phyloP scores from a whole-genome alignment of 2,113 vertebrate genomes.

The Chauna torquata region DNA sequence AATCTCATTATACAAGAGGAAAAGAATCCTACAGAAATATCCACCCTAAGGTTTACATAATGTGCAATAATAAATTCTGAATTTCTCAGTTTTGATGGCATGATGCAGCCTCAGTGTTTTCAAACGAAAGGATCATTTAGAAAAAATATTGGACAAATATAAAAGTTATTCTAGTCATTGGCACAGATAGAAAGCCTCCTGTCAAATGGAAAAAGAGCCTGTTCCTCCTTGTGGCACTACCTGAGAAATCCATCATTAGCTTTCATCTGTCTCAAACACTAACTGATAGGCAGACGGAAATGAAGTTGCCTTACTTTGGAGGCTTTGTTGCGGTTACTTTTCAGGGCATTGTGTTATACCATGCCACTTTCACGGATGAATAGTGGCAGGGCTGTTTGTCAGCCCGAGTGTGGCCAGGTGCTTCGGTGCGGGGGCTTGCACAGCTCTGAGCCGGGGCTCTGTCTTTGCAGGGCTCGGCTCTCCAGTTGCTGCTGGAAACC shows the following conservation, averaged over 20 bases:
- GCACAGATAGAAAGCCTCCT: neutral
- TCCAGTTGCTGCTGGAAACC: conserved; percentile 64
- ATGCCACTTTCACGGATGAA: conserved; percentile 42
- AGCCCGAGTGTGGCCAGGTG: conserved; percentile 68
- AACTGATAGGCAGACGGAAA: neutral
- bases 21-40: neutral
- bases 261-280: neutral
- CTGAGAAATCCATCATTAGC: neutral
- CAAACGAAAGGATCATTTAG: neutral
- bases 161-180: neutral
- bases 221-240: neutral
- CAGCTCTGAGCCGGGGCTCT: conserved; percentile 9
- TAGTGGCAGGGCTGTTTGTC: conserved; percentile 70
- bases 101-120: neutral
- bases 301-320: neutral
- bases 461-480: conserved; percentile 24
- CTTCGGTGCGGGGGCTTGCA: conserved; percentile 22
- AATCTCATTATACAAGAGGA: neutral
- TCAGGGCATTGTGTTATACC: conserved; percentile 19
- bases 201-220: neutral
- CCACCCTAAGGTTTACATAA: neutral
- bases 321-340: neutral
- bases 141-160: neutral
- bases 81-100: neutral
- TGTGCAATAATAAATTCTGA: neutral